Evolutionary conservation across 2,888 invertebrate species (phyloP).

Genomic region (Yponomeuta sedellus): DNA sequence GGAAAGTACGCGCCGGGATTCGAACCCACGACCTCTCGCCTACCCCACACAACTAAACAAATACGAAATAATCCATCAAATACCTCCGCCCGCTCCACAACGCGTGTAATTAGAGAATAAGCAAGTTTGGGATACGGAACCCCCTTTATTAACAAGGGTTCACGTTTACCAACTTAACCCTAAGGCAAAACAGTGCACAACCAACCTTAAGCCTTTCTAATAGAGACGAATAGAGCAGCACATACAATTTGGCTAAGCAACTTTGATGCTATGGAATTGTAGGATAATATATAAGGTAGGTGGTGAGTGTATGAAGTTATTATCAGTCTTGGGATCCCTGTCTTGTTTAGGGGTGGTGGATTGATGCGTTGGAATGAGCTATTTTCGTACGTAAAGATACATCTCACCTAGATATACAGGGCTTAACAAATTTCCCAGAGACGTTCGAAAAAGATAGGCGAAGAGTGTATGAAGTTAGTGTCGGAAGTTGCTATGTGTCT

Average conservation of each 20-base stretch:
- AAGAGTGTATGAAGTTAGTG: too few species aligned
- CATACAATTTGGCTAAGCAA: not conserved
- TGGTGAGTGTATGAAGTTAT: not conserved
- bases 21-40: not conserved
- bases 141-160: conserved; percentile 16
- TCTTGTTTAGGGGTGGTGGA: not conserved
- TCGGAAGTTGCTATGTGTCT: too few species aligned
- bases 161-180: not conserved
- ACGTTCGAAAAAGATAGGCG: too few species aligned
- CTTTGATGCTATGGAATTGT: conserved; percentile 3
- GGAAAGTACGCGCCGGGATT: too few species aligned
- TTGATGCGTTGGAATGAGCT: not conserved
- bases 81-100: not conserved
- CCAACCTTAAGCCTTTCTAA: not conserved
- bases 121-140: conserved; percentile 11
- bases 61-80: not conserved
- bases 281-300: not conserved
- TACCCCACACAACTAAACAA: not conserved
- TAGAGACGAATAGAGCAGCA: not conserved
- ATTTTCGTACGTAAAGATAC: not conserved
- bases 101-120: conserved; percentile 16
- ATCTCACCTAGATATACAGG: too few species aligned
- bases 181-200: not conserved
- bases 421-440: too few species aligned
- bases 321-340: not conserved